Conservation (phyloP, 2,113 vertebrate species). For the Ceyx melanurus region DNA sequence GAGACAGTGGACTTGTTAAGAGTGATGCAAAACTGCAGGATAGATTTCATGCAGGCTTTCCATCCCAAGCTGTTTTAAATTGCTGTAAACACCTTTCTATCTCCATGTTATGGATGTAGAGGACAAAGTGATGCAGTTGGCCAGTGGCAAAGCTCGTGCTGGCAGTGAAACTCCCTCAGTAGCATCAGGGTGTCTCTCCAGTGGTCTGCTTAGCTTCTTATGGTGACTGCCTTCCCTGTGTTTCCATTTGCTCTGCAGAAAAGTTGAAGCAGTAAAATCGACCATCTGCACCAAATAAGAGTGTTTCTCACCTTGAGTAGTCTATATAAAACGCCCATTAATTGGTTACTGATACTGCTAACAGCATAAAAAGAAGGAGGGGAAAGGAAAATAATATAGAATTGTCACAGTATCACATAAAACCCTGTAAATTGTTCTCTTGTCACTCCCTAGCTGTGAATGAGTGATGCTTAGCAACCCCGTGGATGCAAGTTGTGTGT, state of each 20-base stretch:
- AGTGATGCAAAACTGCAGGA: background rate
- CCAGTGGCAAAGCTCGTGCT: background rate
- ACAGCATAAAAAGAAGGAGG: background rate
- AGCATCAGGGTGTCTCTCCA: rapidly evolving
- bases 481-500: background rate
- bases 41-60: background rate
- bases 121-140: background rate
- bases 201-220: background rate
- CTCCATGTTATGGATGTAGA: background rate
- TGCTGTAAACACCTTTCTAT: background rate
- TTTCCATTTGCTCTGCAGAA: background rate
- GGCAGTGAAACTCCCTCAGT: background rate
- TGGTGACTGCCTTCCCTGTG: rapidly evolving
- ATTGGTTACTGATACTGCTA: background rate
- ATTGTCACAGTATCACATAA: background rate
- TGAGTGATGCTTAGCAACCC: background rate
- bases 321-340: background rate
- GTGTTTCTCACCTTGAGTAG: background rate
- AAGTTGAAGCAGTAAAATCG: background rate
- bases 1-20: background rate
- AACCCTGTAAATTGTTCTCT: background rate
- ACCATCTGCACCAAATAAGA: background rate
- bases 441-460: background rate
- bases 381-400: background rate
- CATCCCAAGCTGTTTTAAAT: background rate